phyloP scores from a whole-genome alignment of 2,797 vertebrate species.

The Pseudochaenichthys georgianus region DNA sequence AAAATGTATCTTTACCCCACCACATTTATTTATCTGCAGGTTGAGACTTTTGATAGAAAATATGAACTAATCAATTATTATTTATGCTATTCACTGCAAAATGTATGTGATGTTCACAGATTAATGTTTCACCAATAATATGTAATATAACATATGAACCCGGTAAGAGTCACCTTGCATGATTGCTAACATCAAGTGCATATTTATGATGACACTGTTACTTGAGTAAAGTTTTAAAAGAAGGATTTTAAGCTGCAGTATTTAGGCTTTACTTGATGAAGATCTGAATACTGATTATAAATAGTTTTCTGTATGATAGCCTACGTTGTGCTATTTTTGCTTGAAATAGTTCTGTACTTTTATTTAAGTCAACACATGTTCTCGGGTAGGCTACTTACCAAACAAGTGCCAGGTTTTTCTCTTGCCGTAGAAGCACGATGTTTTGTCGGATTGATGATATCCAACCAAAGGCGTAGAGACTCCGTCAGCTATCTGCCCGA shows the following conservation, averaged over 20 bases:
- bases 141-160: too few relatives aligned
- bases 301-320: not conserved
- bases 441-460: conserved; percentile 86
- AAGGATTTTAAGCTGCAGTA: not conserved
- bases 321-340: not conserved
- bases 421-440: conserved; percentile 83
- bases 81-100: too few relatives aligned
- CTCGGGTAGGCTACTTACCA: conserved; percentile 75
- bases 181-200: too few relatives aligned
- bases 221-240: not conserved
- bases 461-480: conserved; percentile 88
- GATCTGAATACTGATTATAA: not conserved
- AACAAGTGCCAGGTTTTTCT: conserved; percentile 90
- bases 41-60: too few relatives aligned
- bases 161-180: too few relatives aligned
- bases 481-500: conserved; percentile 88
- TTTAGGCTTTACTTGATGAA: not conserved
- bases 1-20: too few relatives aligned
- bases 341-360: not conserved
- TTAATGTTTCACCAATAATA: too few relatives aligned
- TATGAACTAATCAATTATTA: too few relatives aligned
- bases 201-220: not conserved
- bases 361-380: not conserved
- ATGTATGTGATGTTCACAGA: too few relatives aligned
- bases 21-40: too few relatives aligned